These are phyloP conservation scores for Rhyacophila brunnea DNA, from an alignment of 1,140 invertebrate species.

Conservation along the genomic window DNA sequence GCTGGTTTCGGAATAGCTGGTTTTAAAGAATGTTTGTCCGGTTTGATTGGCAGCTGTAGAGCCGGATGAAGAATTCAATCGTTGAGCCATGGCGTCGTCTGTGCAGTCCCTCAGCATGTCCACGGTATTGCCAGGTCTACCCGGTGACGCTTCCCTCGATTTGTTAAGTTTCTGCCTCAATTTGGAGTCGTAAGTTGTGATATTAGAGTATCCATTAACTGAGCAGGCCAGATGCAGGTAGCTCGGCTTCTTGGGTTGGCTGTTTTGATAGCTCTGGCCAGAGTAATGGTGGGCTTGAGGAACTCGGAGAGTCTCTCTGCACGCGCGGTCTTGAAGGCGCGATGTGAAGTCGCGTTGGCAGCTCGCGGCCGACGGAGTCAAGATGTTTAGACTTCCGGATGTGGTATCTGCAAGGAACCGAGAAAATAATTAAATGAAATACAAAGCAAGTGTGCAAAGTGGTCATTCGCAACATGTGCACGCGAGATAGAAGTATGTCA, in stretches of 20 bases:
- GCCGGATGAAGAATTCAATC: slow-evolving; percentile 11
- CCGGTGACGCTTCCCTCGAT: slow-evolving; percentile 67
- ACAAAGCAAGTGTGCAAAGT: too few species aligned
- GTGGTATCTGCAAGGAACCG: slow-evolving; percentile 50
- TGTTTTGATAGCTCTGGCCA: slow-evolving; percentile 38
- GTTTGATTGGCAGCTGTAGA: neutral
- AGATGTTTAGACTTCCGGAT: slow-evolving; percentile 57
- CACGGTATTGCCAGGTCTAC: slow-evolving; percentile 45
- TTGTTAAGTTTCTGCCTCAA: slow-evolving; percentile 67
- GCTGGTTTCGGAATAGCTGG: slow-evolving; percentile 52
- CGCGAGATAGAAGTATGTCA: too few species aligned
- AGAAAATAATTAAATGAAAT: neutral
- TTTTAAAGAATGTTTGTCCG: slow-evolving; percentile 41
- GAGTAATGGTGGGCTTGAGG: slow-evolving; percentile 36
- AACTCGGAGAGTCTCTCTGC: slow-evolving; percentile 34
- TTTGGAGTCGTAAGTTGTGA: slow-evolving; percentile 80
- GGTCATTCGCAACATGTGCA: too few species aligned
- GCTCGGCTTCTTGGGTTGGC: slow-evolving; percentile 64
- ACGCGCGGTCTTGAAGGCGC: slow-evolving; percentile 54
- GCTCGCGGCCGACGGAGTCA: slow-evolving; percentile 59
- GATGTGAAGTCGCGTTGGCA: slow-evolving; percentile 59
- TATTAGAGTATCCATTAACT: slow-evolving; percentile 84
- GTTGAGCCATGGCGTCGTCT: slow-evolving; percentile 37
- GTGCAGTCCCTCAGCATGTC: slow-evolving; percentile 43
- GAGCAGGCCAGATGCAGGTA: slow-evolving; percentile 86